Evolutionary conservation across 2,797 vertebrate genomes (phyloP).

Genomic region (Bothrops alternatus): DNA sequence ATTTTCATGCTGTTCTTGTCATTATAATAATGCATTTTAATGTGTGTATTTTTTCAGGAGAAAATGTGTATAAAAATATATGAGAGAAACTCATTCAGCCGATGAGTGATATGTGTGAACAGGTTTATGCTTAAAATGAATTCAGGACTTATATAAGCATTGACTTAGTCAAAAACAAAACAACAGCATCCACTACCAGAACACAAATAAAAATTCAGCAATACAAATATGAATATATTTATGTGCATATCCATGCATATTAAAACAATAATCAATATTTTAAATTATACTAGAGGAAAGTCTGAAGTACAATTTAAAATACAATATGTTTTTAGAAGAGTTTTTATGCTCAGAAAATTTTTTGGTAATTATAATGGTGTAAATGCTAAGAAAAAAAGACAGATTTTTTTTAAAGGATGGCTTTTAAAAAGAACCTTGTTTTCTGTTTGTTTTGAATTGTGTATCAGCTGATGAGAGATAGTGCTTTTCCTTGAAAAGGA

Average conservation of each 20-base stretch:
- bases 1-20: background rate
- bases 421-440: background rate
- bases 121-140: background rate
- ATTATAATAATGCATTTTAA: background rate
- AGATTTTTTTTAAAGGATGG: background rate
- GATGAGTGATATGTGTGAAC: background rate
- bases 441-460: background rate
- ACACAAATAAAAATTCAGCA: background rate
- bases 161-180: background rate
- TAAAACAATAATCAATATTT: background rate
- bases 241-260: background rate
- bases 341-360: background rate
- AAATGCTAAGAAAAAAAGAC: background rate
- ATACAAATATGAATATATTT: background rate
- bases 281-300: background rate
- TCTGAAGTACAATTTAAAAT: background rate
- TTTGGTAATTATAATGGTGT: background rate
- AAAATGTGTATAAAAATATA: background rate
- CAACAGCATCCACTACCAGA: background rate
- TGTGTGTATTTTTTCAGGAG: background rate
- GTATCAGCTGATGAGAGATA: background rate
- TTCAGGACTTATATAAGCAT: background rate
- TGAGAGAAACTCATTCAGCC: background rate
- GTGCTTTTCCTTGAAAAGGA: background rate
- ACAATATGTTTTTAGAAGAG: background rate